These are phyloP conservation scores for Ursus arctos DNA, from an alignment of 2,113 vertebrate species.

Conservation along the genomic window DNA sequence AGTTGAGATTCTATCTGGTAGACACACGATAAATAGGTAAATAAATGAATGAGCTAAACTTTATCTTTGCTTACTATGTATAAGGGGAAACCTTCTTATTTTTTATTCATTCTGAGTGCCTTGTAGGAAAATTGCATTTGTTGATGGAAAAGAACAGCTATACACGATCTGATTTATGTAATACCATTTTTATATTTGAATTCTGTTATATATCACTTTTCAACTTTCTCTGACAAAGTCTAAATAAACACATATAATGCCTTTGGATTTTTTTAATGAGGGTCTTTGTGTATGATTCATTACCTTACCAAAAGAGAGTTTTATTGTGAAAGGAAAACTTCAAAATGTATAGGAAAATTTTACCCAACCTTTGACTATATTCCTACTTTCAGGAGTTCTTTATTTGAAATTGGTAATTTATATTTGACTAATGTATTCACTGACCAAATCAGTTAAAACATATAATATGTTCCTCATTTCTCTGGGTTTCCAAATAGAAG, in stretches of 20 bases:
- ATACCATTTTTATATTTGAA: background rate
- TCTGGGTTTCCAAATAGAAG: background rate
- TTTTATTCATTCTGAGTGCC: background rate
- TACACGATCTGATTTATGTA: background rate
- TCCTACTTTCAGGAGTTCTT: background rate
- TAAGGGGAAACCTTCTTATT: background rate
- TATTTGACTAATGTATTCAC: background rate
- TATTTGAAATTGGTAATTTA: background rate
- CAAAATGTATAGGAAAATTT: background rate
- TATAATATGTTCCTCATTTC: background rate
- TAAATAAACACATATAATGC: background rate
- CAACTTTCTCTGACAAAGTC: background rate
- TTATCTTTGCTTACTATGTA: background rate
- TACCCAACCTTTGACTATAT: background rate
- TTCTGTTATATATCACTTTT: background rate
- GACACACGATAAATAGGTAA: background rate
- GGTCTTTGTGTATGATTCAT: background rate
- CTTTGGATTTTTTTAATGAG: conserved; percentile 3
- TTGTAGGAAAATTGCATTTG: background rate
- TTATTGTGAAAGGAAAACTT: background rate
- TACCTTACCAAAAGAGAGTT: background rate
- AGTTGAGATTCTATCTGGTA: background rate
- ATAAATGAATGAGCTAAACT: background rate
- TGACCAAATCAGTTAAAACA: background rate
- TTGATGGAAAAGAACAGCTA: background rate